A percentile compares a stretch with the other conserved stretches of the same genome.
Evolutionary conservation across 2,797 vertebrate species (phyloP).

Genomic region (Enteromius argenteus): DNA sequence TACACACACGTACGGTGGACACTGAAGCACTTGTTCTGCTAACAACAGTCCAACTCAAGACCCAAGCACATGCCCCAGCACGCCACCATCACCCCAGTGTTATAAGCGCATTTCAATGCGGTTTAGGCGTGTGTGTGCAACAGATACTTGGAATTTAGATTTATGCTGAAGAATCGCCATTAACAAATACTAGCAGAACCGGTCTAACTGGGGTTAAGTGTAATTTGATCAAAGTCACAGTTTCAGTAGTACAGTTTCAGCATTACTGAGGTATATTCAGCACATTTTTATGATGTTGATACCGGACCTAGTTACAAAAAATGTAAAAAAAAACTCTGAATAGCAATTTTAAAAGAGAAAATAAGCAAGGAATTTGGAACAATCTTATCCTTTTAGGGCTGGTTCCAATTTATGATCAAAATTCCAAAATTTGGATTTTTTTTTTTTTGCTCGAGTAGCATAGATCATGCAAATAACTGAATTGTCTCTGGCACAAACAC

Average conservation of each 20-base stretch:
- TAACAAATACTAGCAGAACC: neutral
- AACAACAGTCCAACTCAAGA: constrained; percentile 45
- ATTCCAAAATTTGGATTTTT: neutral
- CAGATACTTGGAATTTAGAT: neutral
- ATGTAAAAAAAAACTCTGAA: neutral
- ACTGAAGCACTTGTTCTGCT: constrained; percentile 32
- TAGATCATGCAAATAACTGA: neutral
- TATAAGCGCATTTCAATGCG: neutral
- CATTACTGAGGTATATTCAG: neutral
- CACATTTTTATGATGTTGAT: neutral
- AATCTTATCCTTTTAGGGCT: neutral
- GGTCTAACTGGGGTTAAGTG: constrained; percentile 25
- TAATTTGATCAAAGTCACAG: neutral
- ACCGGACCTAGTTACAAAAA: neutral
- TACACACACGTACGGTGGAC: constrained; percentile 6
- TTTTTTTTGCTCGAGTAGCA: too few species aligned
- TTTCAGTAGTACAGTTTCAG: neutral
- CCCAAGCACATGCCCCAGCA: constrained; percentile 34
- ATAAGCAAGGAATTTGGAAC: neutral
- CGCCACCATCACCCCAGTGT: constrained; percentile 24
- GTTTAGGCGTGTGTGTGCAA: constrained; percentile 13
- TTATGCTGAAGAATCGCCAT: neutral
- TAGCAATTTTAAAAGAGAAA: neutral
- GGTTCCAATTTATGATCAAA: neutral
- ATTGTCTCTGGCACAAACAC: neutral